These are phyloP conservation scores for Notolepis coatsorum DNA, from an alignment of 2,797 vertebrate genomes.

Conservation along the genomic window DNA sequence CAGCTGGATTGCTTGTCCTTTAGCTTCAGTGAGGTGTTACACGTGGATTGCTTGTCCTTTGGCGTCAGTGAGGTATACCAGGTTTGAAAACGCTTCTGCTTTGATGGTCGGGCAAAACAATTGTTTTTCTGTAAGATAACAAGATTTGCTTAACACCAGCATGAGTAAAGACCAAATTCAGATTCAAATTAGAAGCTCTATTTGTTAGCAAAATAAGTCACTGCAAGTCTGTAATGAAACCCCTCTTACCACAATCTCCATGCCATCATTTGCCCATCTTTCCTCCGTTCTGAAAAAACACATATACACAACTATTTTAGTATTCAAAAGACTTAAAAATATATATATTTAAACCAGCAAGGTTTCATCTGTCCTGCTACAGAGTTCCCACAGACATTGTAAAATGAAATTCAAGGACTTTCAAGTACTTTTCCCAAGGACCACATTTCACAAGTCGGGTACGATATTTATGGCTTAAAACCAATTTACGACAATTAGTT, in stretches of 20 bases:
- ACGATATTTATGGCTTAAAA: too few relatives aligned
- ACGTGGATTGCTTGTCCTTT: too few relatives aligned
- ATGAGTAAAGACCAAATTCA: not conserved
- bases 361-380: too few relatives aligned
- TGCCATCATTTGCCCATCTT: slow-evolving; percentile 40
- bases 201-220: not conserved
- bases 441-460: too few relatives aligned
- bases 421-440: too few relatives aligned
- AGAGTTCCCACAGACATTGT: too few relatives aligned
- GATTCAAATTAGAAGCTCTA: not conserved
- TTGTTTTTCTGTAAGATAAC: slow-evolving; percentile 49
- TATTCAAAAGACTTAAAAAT: too few relatives aligned
- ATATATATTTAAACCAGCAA: not conserved
- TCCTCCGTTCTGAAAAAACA: slow-evolving; percentile 55
- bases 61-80: slow-evolving; percentile 6
- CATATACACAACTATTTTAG: not conserved
- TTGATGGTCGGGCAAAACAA: slow-evolving; percentile 33
- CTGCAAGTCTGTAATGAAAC: not conserved
- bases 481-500: too few relatives aligned
- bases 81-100: slow-evolving; percentile 19
- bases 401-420: too few relatives aligned
- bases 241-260: slow-evolving; percentile 76
- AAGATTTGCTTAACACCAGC: too few relatives aligned
- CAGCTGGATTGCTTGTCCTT: too few relatives aligned
- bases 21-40: too few relatives aligned